A percentile compares a stretch with the other conserved stretches of the same genome.
Evolutionary conservation across 2,797 vertebrate genomes (phyloP).

Genomic region (Mionectes olivaceus): DNA sequence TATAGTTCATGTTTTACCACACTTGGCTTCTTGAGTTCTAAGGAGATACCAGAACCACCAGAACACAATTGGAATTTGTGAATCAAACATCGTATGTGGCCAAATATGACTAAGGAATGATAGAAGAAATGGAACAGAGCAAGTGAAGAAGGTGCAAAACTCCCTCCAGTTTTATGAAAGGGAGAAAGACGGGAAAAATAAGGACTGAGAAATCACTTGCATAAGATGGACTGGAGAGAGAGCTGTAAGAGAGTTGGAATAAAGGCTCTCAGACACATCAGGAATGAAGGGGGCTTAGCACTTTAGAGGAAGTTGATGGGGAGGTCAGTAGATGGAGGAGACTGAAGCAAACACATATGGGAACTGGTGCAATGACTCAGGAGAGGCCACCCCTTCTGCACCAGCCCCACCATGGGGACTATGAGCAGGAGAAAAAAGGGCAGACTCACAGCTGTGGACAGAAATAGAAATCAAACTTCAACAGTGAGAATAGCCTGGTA

Average conservation of each 20-base stretch:
- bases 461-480: background rate
- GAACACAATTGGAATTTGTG: background rate
- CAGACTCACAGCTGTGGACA: background rate
- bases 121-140: background rate
- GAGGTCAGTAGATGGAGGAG: background rate
- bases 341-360: rapidly evolving
- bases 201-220: background rate
- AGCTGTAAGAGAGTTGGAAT: background rate
- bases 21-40: background rate
- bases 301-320: background rate
- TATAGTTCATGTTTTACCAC: background rate
- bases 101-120: background rate
- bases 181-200: background rate
- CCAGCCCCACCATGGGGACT: rapidly evolving
- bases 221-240: background rate
- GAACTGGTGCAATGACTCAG: background rate
- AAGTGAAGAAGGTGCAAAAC: background rate
- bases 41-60: background rate
- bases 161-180: background rate
- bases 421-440: background rate
- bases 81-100: background rate
- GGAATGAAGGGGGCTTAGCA: background rate
- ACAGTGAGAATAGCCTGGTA: background rate
- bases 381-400: background rate
- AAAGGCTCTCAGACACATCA: background rate